Base-by-base conservation (phyloP, 2,113 vertebrate genomes). In the Centropus bengalensis region DNA sequence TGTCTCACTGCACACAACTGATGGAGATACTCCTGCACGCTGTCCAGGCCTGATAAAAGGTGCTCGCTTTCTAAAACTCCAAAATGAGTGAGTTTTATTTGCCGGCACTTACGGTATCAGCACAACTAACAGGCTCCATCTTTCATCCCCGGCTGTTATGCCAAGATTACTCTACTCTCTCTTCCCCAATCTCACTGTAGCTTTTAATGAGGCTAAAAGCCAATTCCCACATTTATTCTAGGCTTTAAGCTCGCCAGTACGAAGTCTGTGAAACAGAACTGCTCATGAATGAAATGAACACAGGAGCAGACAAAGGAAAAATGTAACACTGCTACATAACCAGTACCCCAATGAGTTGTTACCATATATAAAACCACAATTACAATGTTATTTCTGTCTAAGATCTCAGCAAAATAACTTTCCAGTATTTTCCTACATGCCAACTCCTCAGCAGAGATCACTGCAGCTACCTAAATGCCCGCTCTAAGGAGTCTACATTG, bases 281-380 rank as follows among this genome's bases (percentile, higher is more conserved):
- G 32, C 10, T 19, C 27, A 42, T 32, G 38, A 74, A 56, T 58
- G 27, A 56, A 62, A 64, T 9, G 10, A 84, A 20, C 6, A 13
- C 6, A 49, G 54, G 24, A 86, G 26, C 66, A 82, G 27, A 59
- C 30, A 70, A 75, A 30, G 40, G 49, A 9, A 28, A 68, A 30
- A 55, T 0, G 0, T 4, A 64, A 45, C 12, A 6, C 33, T 70
- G 70, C 71, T 58, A 36, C 0, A 0, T 24, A 79, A 75, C 20
- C 66, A 70, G 18, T 27, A 70, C 33, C 58, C 36, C 2, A 2
- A 71, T 22, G 20, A 83, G 51, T 83, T 80, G 64, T 15, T 24
- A 52, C 27, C 36, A 30, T 27, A 40, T 2, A 47, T 33, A 82
- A 76, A 92, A 15, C 28, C 63, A 74, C 32, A 71, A 17, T 18